Evolutionary conservation across 2,888 invertebrate species (phyloP).

Genomic region (Tetrapedia diversipes): DNA sequence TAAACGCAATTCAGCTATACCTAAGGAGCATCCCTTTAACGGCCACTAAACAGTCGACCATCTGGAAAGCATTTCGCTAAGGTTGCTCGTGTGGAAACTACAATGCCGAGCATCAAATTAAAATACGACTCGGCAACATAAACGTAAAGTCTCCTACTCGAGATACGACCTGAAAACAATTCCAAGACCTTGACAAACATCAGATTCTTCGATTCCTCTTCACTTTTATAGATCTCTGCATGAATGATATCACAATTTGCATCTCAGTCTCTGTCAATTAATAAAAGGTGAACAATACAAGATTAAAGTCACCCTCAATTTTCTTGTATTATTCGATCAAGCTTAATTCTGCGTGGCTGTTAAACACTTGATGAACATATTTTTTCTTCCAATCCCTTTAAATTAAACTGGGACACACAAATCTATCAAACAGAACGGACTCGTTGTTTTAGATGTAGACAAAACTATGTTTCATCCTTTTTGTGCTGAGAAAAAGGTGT

Average conservation of each 20-base stretch:
- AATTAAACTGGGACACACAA: too few relatives aligned
- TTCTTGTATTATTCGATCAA: too few relatives aligned
- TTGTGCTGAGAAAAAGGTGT: not conserved
- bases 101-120: not conserved
- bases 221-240: conserved; percentile 31
- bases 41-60: not conserved
- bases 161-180: not conserved
- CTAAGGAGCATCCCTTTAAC: not conserved
- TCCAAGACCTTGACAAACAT: not conserved
- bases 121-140: not conserved
- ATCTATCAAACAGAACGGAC: too few relatives aligned
- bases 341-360: too few relatives aligned
- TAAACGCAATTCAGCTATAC: too few relatives aligned
- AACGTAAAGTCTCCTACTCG: not conserved
- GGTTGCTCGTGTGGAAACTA: not conserved
- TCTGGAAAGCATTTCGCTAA: not conserved
- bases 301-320: not conserved
- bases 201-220: conserved; percentile 6
- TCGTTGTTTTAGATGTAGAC: not conserved
- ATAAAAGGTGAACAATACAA: too few relatives aligned
- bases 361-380: too few relatives aligned
- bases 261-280: too few relatives aligned
- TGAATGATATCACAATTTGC: too few relatives aligned
- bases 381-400: too few relatives aligned
- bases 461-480: too few relatives aligned